Evolutionary conservation across 2,888 invertebrate genomes (phyloP).

Genomic region (Mesochorus sp.): DNA sequence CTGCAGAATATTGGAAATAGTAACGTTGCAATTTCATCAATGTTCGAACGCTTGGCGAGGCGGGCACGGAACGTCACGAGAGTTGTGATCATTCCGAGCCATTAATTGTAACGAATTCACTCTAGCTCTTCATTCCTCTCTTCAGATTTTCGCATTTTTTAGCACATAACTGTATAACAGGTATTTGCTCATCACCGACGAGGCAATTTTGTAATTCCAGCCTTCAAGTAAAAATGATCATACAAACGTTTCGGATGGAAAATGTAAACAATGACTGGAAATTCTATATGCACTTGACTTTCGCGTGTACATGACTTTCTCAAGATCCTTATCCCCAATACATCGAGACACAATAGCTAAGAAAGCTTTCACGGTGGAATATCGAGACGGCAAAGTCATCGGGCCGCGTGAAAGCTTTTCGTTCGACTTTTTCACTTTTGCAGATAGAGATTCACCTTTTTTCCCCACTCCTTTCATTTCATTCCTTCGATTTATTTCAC

Average conservation of each 20-base stretch:
- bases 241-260: constrained; percentile 13
- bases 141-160: background rate
- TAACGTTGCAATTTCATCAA: constrained; percentile 38
- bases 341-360: background rate
- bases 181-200: background rate
- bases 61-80: background rate
- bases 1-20: constrained; percentile 17
- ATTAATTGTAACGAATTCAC: constrained; percentile 60
- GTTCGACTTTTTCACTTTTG: constrained; percentile 6
- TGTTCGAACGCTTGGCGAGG: constrained; percentile 19
- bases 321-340: background rate
- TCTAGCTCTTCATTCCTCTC: constrained; percentile 25
- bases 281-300: background rate
- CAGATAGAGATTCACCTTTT: constrained; percentile 22
- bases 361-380: constrained; percentile 16
- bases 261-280: constrained; percentile 28
- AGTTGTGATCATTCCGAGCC: constrained; percentile 25
- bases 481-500: constrained; percentile 45
- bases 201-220: constrained; percentile 36
- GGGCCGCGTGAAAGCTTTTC: constrained; percentile 16
- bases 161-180: too few species aligned
- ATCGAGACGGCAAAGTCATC: constrained; percentile 24
- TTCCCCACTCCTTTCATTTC: constrained; percentile 11
- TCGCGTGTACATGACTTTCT: background rate
- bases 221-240: constrained; percentile 47